Percentiles rank a stretch among this genome's conserved stretches.
These are phyloP conservation scores for Drosophila albomicans DNA, from an alignment of 1,140 invertebrate genomes.

Conservation along the genomic window DNA sequence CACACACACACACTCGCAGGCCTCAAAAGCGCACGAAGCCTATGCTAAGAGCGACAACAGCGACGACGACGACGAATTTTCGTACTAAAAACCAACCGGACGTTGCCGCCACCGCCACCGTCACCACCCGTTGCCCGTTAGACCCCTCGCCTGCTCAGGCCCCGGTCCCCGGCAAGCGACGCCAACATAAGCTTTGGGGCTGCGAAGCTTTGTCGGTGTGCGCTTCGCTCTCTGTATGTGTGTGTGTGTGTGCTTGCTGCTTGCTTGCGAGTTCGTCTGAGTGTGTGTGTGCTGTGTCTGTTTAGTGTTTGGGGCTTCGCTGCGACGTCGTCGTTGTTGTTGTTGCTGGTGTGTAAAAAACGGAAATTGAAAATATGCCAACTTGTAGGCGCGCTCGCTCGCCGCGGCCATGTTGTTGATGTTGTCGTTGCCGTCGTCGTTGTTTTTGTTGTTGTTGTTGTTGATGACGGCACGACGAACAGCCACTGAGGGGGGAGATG, in stretches of 20 bases:
- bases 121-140: constrained; percentile 10
- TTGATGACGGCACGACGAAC: constrained; percentile 12
- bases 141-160: constrained; percentile 13
- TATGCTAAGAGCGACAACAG: constrained; percentile 42
- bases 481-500: neutral
- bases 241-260: constrained; percentile 8
- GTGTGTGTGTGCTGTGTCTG: constrained; percentile 8
- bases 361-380: constrained; percentile 85
- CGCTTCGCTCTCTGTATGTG: constrained; percentile 15
- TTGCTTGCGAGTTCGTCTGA: constrained; percentile 11
- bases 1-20: constrained; percentile 2
- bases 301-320: constrained; percentile 36
- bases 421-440: constrained; percentile 17
- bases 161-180: constrained; percentile 30
- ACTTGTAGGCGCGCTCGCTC: constrained; percentile 84
- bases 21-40: constrained; percentile 47
- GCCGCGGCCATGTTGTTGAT: constrained; percentile 42
- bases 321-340: constrained; percentile 19
- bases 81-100: constrained; percentile 82
- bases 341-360: constrained; percentile 71
- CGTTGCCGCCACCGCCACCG: constrained; percentile 64
- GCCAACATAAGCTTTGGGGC: constrained; percentile 62
- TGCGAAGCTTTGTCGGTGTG: constrained; percentile 51
- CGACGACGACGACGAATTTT: constrained; percentile 59
- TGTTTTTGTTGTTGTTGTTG: constrained; percentile 21